Conservation (phyloP, 2,888 invertebrate genomes). For the Therioaphis trifolii region DNA sequence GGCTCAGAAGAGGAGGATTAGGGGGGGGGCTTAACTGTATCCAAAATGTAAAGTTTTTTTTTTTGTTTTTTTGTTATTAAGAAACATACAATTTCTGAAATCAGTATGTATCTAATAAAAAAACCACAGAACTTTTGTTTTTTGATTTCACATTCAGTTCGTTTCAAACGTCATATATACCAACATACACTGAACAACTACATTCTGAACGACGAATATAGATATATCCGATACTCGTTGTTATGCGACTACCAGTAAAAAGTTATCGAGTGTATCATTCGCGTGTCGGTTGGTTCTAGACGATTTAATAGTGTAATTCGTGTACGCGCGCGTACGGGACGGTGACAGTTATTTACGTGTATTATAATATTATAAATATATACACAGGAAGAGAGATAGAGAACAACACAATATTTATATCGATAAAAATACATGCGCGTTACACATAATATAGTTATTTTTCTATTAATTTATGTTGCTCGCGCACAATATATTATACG, state of each 20-base stretch:
- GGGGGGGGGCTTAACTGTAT: too few relatives aligned
- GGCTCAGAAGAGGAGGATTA: too few relatives aligned
- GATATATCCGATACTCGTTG: background rate
- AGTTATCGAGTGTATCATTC: background rate
- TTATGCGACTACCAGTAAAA: background rate
- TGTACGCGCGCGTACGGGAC: background rate
- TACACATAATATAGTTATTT: background rate
- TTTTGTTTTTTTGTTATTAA: too few relatives aligned
- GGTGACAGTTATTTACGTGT: background rate
- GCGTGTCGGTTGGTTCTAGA: background rate
- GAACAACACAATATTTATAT: background rate
- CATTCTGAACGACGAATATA: too few relatives aligned
- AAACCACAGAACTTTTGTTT: too few relatives aligned
- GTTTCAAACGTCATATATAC: too few relatives aligned
- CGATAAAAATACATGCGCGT: background rate
- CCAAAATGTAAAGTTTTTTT: too few relatives aligned
- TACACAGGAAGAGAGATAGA: background rate
- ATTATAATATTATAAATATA: background rate
- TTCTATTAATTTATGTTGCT: background rate
- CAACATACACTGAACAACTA: too few relatives aligned
- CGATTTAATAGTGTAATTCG: background rate
- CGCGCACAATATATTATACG: background rate
- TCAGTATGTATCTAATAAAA: too few relatives aligned
- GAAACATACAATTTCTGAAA: too few relatives aligned
- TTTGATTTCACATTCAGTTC: too few relatives aligned